Conservation (phyloP, 92 coral and sea anemone species). For the Chrysogorgia sp. region DNA sequence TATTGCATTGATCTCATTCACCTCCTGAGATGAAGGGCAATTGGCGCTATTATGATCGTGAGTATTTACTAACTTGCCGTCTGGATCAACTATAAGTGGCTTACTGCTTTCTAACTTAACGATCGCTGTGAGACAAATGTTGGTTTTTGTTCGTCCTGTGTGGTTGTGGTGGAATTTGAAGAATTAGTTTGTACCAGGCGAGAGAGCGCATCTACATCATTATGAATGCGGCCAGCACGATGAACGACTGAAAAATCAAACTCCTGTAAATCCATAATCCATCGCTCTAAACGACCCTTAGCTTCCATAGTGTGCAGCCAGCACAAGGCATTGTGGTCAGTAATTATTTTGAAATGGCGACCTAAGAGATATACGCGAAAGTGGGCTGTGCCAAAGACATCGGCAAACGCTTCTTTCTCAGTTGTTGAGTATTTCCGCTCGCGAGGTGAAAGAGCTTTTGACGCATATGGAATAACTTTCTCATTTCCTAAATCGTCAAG, state of each 20-base stretch:
- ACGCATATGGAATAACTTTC: too few relatives aligned
- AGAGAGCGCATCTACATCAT: constrained; percentile 47
- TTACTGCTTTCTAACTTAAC: constrained; percentile 22
- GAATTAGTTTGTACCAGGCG: constrained; percentile 19
- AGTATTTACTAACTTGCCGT: background rate
- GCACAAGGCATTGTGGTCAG: too few relatives aligned
- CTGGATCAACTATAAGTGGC: constrained; percentile 19
- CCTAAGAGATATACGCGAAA: constrained; percentile 45
- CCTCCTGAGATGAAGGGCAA: too few relatives aligned
- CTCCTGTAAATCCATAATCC: too few relatives aligned
- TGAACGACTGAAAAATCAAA: constrained; percentile 46
- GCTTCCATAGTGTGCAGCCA: constrained; percentile 42
- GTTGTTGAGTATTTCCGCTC: too few relatives aligned
- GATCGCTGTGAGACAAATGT: constrained; percentile 12
- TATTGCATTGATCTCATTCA: too few relatives aligned
- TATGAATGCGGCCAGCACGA: constrained; percentile 54
- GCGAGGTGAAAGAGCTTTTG: too few relatives aligned
- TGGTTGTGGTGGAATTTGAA: background rate
- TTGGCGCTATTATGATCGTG: background rate
- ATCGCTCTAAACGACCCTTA: constrained; percentile 47
- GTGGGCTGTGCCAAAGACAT: constrained; percentile 44
- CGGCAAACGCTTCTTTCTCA: constrained; percentile 47
- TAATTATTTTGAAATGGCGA: too few relatives aligned
- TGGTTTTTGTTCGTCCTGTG: background rate
- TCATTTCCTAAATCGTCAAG: too few relatives aligned